Evolutionary conservation across 1,140 invertebrate genomes (phyloP).

Genomic region (Rhagoletis zephyria): DNA sequence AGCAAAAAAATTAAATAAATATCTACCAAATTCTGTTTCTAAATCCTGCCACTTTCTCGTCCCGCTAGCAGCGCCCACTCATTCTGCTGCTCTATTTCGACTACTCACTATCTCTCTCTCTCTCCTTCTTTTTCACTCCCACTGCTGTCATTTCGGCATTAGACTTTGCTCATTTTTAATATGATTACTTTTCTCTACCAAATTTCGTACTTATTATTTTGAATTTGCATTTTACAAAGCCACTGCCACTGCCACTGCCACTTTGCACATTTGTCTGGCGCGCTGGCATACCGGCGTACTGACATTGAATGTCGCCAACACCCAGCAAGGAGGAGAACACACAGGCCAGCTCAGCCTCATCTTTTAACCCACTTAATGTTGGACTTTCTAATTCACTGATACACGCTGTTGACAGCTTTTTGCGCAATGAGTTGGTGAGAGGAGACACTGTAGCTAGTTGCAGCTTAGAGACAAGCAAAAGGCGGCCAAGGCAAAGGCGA

Average conservation of each 20-base stretch:
- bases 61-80: background rate
- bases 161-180: constrained; percentile 53
- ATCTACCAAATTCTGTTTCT: constrained; percentile 48
- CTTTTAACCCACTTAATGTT: background rate
- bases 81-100: background rate
- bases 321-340: background rate
- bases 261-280: background rate
- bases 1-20: constrained; percentile 25
- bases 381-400: constrained; percentile 24
- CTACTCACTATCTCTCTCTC: background rate
- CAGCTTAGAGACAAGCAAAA: background rate
- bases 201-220: constrained; percentile 56
- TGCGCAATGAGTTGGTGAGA: background rate
- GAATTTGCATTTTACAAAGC: constrained; percentile 54
- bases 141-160: background rate
- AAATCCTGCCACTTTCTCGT: background rate
- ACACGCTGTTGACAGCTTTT: constrained; percentile 32
- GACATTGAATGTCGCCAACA: constrained; percentile 15
- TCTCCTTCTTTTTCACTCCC: background rate
- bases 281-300: background rate
- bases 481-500: background rate
- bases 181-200: constrained; percentile 55
- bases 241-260: background rate
- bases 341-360: background rate
- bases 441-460: background rate